These are phyloP conservation scores for Danio aesculapii DNA, from an alignment of 2,797 vertebrate species.

Conservation along the genomic window DNA sequence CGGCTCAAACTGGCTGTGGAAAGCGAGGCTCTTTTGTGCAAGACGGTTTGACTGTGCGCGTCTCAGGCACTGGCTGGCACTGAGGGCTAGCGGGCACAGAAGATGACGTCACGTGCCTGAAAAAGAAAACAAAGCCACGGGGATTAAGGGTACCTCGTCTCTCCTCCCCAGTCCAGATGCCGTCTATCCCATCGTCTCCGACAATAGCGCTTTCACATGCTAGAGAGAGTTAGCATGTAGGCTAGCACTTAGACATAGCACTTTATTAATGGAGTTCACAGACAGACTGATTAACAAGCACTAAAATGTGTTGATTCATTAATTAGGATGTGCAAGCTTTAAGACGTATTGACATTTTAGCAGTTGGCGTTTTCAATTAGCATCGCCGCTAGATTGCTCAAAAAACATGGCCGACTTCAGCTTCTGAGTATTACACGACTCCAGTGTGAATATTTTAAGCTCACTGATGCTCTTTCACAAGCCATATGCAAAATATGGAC, in stretches of 20 bases:
- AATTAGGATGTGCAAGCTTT: not conserved
- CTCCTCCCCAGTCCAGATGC: constrained; percentile 49
- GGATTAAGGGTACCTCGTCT: constrained; percentile 55
- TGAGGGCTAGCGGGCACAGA: constrained; percentile 55
- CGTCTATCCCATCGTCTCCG: constrained; percentile 25
- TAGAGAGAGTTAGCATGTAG: constrained; percentile 29
- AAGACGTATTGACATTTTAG: constrained; percentile 5
- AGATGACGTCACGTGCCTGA: constrained; percentile 67
- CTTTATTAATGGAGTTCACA: constrained; percentile 29
- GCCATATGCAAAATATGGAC: not conserved
- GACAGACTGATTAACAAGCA: constrained; percentile 25
- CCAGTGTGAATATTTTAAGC: not conserved
- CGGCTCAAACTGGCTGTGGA: constrained; percentile 35
- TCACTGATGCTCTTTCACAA: not conserved
- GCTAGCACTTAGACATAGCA: not conserved
- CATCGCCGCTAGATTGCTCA: not conserved
- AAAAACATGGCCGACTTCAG: not conserved
- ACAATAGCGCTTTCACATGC: constrained; percentile 53
- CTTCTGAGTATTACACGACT: constrained; percentile 19
- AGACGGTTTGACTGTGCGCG: constrained; percentile 51
- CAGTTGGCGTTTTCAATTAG: constrained; percentile 5
- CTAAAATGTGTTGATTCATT: constrained; percentile 11
- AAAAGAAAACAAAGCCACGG: constrained; percentile 62
- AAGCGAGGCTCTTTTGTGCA: constrained; percentile 45
- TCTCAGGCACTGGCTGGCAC: constrained; percentile 71